phyloP scores from a whole-genome alignment of 1,140 invertebrate genomes.

The Aphelinus atriplicis region DNA sequence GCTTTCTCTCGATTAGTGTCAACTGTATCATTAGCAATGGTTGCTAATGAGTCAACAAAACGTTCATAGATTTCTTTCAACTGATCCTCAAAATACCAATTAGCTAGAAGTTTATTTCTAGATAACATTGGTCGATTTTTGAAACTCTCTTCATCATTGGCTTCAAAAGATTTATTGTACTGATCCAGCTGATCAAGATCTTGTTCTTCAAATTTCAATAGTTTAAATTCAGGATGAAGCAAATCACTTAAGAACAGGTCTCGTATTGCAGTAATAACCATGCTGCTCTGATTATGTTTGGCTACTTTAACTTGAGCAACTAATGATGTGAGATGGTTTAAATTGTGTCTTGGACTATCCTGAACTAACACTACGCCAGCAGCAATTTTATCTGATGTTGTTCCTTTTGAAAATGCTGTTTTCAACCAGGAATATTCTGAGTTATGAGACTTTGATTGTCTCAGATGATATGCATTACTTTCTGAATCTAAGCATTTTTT shows the following conservation, averaged over 20 bases:
- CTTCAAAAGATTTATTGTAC: slow-evolving; percentile 58
- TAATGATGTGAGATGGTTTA: slow-evolving; percentile 76
- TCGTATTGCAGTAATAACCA: slow-evolving; percentile 76
- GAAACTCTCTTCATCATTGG: slow-evolving; percentile 65
- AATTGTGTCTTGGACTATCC: slow-evolving; percentile 84
- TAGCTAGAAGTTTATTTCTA: slow-evolving; percentile 68
- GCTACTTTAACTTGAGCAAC: slow-evolving; percentile 84
- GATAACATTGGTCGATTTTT: slow-evolving; percentile 45
- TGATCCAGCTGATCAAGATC: slow-evolving; percentile 64
- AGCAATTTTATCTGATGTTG: slow-evolving; percentile 86
- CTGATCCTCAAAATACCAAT: slow-evolving; percentile 86
- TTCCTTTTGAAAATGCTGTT: slow-evolving; percentile 83
- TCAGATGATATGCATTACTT: slow-evolving; percentile 69
- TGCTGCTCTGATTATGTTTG: slow-evolving; percentile 80
- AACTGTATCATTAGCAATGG: slow-evolving; percentile 74
- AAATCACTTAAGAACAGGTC: slow-evolving; percentile 83
- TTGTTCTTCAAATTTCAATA: slow-evolving; percentile 79
- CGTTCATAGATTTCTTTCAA: slow-evolving; percentile 81
- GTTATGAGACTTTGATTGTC: slow-evolving; percentile 53
- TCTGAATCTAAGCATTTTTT: slow-evolving; percentile 72
- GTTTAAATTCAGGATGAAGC: slow-evolving; percentile 76
- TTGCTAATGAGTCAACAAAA: slow-evolving; percentile 75
- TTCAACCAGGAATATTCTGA: slow-evolving; percentile 77
- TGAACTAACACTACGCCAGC: slow-evolving; percentile 85
- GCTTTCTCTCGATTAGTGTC: slow-evolving; percentile 86